A percentile compares a stretch with the other conserved stretches of the same genome.
Conservation (phyloP, 2,113 vertebrate species). For the Recurvirostra avosetta region DNA sequence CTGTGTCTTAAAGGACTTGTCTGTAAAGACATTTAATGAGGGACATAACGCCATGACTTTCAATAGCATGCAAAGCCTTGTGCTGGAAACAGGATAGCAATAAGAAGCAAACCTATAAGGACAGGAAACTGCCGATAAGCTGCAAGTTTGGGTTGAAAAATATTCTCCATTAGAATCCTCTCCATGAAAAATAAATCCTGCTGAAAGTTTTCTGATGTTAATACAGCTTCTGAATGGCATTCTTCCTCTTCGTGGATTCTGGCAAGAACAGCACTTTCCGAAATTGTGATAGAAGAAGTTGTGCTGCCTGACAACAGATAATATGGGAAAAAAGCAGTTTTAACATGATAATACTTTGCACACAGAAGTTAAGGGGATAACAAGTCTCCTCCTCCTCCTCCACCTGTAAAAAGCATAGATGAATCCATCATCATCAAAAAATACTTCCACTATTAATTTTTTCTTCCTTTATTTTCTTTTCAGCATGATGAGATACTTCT, state of each 20-base stretch:
- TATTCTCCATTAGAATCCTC: constrained; percentile 81
- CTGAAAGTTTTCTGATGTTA: constrained; percentile 79
- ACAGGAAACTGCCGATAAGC: constrained; percentile 83
- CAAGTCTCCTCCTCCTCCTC: not conserved
- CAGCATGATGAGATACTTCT: not conserved
- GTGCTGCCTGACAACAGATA: constrained; percentile 46
- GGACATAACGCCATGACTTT: not conserved
- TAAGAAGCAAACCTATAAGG: constrained; percentile 73
- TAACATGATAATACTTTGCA: not conserved
- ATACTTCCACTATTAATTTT: not conserved
- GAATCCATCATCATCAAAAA: not conserved
- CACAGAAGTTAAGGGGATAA: not conserved
- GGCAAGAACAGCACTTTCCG: constrained; percentile 51
- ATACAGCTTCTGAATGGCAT: constrained; percentile 58
- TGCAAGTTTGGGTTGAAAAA: constrained; percentile 83
- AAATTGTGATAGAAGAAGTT: constrained; percentile 49
- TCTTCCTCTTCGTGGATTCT: constrained; percentile 45
- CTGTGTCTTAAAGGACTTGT: not conserved
- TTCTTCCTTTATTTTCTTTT: not conserved
- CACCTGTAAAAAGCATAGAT: not conserved
- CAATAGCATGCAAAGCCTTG: not conserved
- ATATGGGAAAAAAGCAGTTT: not conserved
- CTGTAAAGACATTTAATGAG: not conserved
- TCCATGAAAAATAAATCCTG: constrained; percentile 84
- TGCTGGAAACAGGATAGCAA: not conserved